Percentiles rank a stretch among this genome's conserved stretches.
Evolutionary conservation across 2,113 vertebrate genomes (phyloP).

Genomic region (Choloepus hoffmanni): DNA sequence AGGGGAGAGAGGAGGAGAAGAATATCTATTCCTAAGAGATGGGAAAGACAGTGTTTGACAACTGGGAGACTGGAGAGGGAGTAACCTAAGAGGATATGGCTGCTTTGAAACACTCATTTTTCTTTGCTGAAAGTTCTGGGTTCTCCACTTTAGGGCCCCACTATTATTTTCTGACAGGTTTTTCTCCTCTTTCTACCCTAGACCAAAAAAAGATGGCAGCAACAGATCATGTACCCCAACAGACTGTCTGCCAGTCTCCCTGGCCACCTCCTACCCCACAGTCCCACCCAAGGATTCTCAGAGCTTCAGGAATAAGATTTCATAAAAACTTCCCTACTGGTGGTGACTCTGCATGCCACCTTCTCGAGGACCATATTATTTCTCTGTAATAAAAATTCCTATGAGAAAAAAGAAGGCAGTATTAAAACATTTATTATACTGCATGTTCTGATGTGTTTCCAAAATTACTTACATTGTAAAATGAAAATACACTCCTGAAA

Average conservation of each 20-base stretch:
- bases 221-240: neutral
- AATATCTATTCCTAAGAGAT: neutral
- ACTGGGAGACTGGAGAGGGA: neutral
- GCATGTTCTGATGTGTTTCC: neutral
- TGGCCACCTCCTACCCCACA: neutral
- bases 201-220: constrained; percentile 8
- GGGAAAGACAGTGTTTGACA: neutral
- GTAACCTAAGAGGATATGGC: neutral
- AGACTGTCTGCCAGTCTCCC: neutral
- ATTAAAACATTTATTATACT: neutral
- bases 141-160: neutral
- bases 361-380: neutral
- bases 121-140: neutral
- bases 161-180: neutral
- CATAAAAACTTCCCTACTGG: neutral
- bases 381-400: neutral
- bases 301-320: too few species aligned
- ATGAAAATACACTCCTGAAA: neutral
- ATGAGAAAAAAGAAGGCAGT: neutral
- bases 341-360: neutral
- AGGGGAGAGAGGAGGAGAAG: neutral
- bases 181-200: neutral
- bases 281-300: neutral
- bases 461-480: neutral
- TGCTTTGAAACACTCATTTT: neutral